These are phyloP conservation scores for Butorides virescens DNA, from an alignment of 2,113 vertebrate species.

Conservation along the genomic window DNA sequence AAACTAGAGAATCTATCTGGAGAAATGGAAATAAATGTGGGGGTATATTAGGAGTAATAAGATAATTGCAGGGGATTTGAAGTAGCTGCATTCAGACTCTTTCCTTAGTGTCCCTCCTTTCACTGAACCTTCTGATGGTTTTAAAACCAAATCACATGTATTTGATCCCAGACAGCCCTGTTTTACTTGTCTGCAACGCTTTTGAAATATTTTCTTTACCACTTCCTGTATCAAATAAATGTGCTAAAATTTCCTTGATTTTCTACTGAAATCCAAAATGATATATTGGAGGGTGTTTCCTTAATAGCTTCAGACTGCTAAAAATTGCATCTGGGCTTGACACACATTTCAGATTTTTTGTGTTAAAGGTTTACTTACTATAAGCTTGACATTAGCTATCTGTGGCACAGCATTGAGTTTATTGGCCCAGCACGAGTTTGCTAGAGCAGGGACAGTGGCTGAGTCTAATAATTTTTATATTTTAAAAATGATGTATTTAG, in stretches of 20 bases:
- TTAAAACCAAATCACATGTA: neutral
- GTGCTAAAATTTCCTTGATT: neutral
- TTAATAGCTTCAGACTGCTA: neutral
- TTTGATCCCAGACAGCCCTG: neutral
- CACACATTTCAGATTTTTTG: neutral
- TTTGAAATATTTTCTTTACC: neutral
- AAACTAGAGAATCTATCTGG: neutral
- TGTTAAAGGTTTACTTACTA: neutral
- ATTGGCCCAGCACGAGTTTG: neutral
- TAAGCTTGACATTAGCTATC: neutral
- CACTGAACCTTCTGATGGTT: neutral
- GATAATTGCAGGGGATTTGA: neutral
- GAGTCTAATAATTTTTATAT: neutral
- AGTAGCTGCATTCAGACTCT: neutral
- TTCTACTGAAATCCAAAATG: neutral
- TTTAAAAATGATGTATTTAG: neutral
- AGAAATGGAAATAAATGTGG: neutral
- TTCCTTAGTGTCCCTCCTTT: neutral
- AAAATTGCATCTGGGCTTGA: neutral
- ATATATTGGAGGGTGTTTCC: neutral
- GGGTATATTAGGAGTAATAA: neutral
- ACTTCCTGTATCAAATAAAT: neutral
- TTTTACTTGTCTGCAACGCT: neutral
- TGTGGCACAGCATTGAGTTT: neutral
- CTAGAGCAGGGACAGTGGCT: neutral